Percentiles rank a stretch among this genome's conserved stretches.
phyloP scores from a whole-genome alignment of 2,888 invertebrate genomes.

The Ephialtes manifestator region DNA sequence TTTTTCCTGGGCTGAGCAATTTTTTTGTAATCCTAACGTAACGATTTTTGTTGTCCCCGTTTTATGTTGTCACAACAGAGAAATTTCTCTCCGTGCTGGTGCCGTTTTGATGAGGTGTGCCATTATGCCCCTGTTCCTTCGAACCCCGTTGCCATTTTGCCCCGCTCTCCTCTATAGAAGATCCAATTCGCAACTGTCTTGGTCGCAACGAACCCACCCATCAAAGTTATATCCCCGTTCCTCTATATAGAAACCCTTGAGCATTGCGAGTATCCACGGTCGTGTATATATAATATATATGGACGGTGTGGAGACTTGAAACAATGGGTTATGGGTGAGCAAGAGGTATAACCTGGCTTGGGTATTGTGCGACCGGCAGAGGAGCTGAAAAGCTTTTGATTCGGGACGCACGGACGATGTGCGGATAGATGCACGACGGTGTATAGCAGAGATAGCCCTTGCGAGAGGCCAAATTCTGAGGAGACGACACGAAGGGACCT shows the following conservation, averaged over 20 bases:
- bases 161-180: too few species aligned
- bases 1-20: too few species aligned
- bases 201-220: constrained; percentile 15
- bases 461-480: constrained; percentile 20
- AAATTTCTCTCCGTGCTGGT: too few species aligned
- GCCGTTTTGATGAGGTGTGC: too few species aligned
- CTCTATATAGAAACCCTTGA: constrained; percentile 32
- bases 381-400: constrained; percentile 35
- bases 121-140: too few species aligned
- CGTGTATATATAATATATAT: constrained; percentile 9
- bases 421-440: neutral
- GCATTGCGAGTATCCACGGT: constrained; percentile 19
- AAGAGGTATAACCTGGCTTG: neutral
- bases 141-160: too few species aligned
- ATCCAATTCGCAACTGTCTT: constrained; percentile 1
- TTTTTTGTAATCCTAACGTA: too few species aligned
- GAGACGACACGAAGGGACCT: constrained; percentile 20
- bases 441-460: neutral
- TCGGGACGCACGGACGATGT: constrained; percentile 25
- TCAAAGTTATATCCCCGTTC: constrained; percentile 52
- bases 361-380: neutral
- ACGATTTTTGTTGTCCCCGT: too few species aligned
- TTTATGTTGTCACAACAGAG: too few species aligned
- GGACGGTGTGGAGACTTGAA: neutral
- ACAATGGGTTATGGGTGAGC: constrained; percentile 4